Percentiles rank a stretch among this genome's conserved stretches.
Evolutionary conservation across 1,140 invertebrate species (phyloP).

Genomic region (Pemphigus obesinymphae): DNA sequence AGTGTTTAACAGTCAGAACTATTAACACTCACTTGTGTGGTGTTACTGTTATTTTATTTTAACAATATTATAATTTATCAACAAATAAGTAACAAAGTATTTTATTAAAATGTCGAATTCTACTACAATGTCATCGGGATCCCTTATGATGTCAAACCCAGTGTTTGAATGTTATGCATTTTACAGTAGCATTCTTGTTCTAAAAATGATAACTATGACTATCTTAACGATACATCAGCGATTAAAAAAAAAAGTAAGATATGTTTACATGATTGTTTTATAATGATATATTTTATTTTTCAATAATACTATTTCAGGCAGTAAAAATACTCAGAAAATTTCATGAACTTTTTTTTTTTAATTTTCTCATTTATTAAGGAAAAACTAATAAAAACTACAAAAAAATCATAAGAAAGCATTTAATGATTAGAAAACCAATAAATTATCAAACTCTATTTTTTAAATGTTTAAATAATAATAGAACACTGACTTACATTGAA

Average conservation of each 20-base stretch:
- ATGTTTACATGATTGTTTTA: neutral
- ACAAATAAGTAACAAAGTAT: neutral
- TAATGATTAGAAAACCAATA: too few relatives aligned
- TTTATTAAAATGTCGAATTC: neutral
- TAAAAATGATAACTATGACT: constrained; percentile 60
- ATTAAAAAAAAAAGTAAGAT: constrained; percentile 57
- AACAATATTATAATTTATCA: neutral
- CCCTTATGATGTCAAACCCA: constrained; percentile 49
- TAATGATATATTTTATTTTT: neutral
- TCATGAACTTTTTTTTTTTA: too few relatives aligned
- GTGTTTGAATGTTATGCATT: constrained; percentile 57
- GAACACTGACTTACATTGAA: too few relatives aligned
- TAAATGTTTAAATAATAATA: too few relatives aligned
- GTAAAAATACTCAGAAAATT: too few relatives aligned
- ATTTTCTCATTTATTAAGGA: too few relatives aligned
- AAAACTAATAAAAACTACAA: too few relatives aligned
- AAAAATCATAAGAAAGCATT: too few relatives aligned
- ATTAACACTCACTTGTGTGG: neutral
- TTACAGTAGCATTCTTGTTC: constrained; percentile 56
- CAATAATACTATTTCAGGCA: neutral
- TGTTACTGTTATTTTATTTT: neutral
- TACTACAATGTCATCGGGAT: neutral
- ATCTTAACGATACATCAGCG: constrained; percentile 55
- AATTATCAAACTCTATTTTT: too few relatives aligned
- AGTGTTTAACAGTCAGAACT: neutral